These are phyloP conservation scores for Cygnus buccinator DNA, from an alignment of 2,113 vertebrate species.

Conservation along the genomic window DNA sequence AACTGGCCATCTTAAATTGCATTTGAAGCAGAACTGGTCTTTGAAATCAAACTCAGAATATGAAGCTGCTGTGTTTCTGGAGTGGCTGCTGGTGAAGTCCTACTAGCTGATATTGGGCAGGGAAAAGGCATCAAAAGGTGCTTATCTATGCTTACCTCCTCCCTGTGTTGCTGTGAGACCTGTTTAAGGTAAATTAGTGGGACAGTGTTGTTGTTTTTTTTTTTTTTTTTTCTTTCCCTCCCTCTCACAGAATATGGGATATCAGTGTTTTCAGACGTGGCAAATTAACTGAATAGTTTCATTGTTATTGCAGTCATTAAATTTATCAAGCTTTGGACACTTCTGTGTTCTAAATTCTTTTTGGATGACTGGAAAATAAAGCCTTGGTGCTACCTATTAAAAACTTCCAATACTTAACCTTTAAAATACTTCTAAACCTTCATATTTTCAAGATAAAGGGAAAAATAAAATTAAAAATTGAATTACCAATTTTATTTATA, in stretches of 20 bases:
- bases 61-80: not conserved
- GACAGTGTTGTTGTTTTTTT: not conserved
- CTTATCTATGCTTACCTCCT: fast-evolving
- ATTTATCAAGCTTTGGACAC: not conserved
- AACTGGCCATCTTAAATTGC: not conserved
- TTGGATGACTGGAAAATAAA: not conserved
- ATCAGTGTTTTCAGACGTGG: not conserved
- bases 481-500: not conserved
- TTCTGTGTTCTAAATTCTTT: not conserved
- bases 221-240: not conserved
- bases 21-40: not conserved
- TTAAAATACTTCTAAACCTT: not conserved
- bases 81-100: not conserved
- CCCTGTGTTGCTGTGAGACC: not conserved
- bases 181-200: not conserved
- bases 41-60: not conserved
- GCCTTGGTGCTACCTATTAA: not conserved
- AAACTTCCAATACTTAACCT: not conserved
- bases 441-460: not conserved
- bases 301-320: not conserved
- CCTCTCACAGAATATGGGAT: not conserved
- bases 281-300: not conserved
- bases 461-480: not conserved
- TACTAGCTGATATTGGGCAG: not conserved
- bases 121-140: not conserved